Evolutionary conservation across 2,113 vertebrate species (phyloP), one percentile per base, ranked within the genome.

Genomic region (Theristicus caerulescens): DNA sequence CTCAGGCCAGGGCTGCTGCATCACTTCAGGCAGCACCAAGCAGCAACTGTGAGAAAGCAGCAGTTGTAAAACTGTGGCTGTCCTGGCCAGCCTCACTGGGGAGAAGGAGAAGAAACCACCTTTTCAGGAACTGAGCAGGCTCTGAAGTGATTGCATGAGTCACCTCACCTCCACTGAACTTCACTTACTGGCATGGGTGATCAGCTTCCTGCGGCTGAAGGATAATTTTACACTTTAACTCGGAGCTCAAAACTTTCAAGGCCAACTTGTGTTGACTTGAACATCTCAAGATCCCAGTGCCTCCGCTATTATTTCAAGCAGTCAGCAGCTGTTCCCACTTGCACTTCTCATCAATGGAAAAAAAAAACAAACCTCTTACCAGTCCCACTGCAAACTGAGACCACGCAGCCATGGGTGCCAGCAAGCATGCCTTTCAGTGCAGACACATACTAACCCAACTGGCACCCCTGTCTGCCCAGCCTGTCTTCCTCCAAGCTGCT

Each of bases 271-370:
- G 82, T 54, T 82, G 96, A 87, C 97, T 94, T 93, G 96, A 98
- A 87, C 49, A 42, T 71, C 82, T 74, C 93, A 59, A 80, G 96
- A 97, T 47, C 93, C 95, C 59, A 82, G 70, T 82, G 82, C 71
- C 79, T 80, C 91, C 6, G 2, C 93, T 94, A 96, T 95, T 92
- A 91, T 96, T 92, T 94, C 94, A 77, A 91, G 90, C 89, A 83
- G 92, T 20, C 77, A 38, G 65, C 98, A 98, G 98, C 97, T 98
- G 98, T 46, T 92, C 69, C 93, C 19, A 38, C 90, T 97, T 82
- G 21, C 57, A 36, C 85, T 97, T 92, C 72, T 94, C 95, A 92
- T 58, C 17, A 51, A 18, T 10, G 44, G 31, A 26, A 66, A 52
- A 69, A 83, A 54, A 71, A 51, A 51, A n/a, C n/a, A 25, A 49